Evolutionary conservation across 2,888 invertebrate genomes (phyloP), one percentile per base, ranked within the genome.

Genomic region (Gnatocerus cornutus): DNA sequence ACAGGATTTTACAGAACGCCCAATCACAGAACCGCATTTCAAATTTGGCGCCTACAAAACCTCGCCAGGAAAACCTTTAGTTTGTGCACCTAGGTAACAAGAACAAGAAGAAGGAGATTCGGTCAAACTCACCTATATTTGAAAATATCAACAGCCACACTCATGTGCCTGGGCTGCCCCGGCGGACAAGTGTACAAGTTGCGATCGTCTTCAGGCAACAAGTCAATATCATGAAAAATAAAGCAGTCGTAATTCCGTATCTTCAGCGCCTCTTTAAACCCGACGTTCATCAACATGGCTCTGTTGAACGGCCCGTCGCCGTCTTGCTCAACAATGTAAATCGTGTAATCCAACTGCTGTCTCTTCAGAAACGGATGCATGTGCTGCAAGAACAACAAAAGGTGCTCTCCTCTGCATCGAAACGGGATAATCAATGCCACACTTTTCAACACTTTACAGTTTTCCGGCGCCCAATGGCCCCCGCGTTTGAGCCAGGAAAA

Each of bases 211-310:
- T 97, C 92, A 0, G 98, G 98, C 78, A 98, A 87, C 69, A 98
- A 89, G 85, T 98, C 98, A 53, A 98, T 96, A 85, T 98, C 98
- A 86, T 98, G 98, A 86, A 98, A 98, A 78, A 98, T 91, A 86
- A 96, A 97, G 86, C 98, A 98, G 82, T 96, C 92, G 88, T 92
- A 95, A 39, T 88, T 87, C 39, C 87, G 87, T 5, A 87, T 82
- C 80, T 93, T 93, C 82, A 93, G 87, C 14, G 97, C 96, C 86
- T 99, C 98, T 74, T 89, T 89, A 85, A 92, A 98, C 7, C 99
- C 99, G 14, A 99, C 92, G 86, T 99, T 99, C 95, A 99, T 96
- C 74, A 99, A 87, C 88, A 95, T 94, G 1, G 97, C 99, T 27
- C 80, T 90, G 86, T 98, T 98, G 86, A 98, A 98, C 45, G 89